phyloP scores from a whole-genome alignment of 2,797 vertebrate species.

The Poeciliopsis infans region DNA sequence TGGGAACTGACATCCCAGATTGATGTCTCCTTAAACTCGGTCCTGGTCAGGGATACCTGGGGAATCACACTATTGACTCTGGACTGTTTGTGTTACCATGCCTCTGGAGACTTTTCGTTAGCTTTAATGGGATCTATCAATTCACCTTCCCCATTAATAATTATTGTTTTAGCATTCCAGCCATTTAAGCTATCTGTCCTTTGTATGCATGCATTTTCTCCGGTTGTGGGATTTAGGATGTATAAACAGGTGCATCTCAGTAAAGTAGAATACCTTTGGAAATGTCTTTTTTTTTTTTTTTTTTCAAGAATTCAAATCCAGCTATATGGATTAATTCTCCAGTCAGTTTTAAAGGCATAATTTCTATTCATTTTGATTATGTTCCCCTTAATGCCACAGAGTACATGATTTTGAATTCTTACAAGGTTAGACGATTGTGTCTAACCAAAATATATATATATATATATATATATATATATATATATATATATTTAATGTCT shows the following conservation, averaged over 20 bases:
- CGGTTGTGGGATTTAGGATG: slow-evolving; percentile 47
- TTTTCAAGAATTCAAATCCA: not conserved
- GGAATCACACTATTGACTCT: slow-evolving; percentile 86
- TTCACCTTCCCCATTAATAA: slow-evolving; percentile 83
- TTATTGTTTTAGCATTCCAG: slow-evolving; percentile 78
- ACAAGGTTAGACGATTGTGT: slow-evolving; percentile 11
- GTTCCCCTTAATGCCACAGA: not conserved
- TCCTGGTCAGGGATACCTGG: slow-evolving; percentile 84
- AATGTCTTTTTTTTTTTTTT: not conserved
- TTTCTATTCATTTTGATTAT: not conserved
- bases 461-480: too few relatives aligned
- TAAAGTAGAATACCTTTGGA: not conserved
- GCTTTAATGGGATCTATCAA: slow-evolving; percentile 88
- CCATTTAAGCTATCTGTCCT: slow-evolving; percentile 30
- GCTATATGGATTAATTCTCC: not conserved
- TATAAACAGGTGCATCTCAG: slow-evolving; percentile 27
- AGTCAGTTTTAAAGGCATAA: not conserved
- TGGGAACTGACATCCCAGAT: slow-evolving; percentile 89
- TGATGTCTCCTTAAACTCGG: slow-evolving; percentile 89
- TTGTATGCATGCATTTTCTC: slow-evolving; percentile 46
- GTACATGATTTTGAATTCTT: not conserved
- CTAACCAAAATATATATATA: not conserved
- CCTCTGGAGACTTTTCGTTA: slow-evolving; percentile 80
- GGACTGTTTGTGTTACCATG: slow-evolving; percentile 77
- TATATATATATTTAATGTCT: too few relatives aligned